Evolutionary conservation across 2,888 invertebrate species (phyloP).

Genomic region (Andrena marginata): DNA sequence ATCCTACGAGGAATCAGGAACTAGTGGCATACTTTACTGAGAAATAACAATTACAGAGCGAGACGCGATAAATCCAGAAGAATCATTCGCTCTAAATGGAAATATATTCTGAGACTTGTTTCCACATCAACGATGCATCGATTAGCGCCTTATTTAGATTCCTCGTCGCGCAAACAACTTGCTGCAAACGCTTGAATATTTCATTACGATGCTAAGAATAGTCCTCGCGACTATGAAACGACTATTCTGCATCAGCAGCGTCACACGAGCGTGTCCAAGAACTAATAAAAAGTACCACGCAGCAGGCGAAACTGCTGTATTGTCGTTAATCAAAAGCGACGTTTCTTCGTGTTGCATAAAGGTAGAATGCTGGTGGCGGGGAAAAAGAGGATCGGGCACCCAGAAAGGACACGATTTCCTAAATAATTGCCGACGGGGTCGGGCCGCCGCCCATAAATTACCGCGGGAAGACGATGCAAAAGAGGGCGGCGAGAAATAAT

Average conservation of each 20-base stretch:
- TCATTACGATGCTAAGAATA: conserved; percentile 5
- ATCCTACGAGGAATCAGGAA: not conserved
- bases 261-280: not conserved
- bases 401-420: conserved; percentile 15
- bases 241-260: not conserved
- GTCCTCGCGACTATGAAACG: conserved; percentile 12
- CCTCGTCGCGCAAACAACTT: not conserved
- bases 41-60: no score
- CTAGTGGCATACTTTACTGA: no score
- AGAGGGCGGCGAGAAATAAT: conserved; percentile 17
- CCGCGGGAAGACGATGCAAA: conserved; percentile 16
- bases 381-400: not conserved
- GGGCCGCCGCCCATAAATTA: conserved; percentile 35
- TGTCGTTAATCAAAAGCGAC: conserved; percentile 13
- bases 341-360: not conserved
- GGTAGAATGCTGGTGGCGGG: not conserved
- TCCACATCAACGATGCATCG: not conserved
- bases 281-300: not conserved
- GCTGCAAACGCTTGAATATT: conserved; percentile 32
- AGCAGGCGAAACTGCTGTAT: not conserved
- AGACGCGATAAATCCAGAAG: no score
- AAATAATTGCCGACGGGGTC: conserved; percentile 10
- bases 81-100: not conserved
- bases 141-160: conserved; percentile 5
- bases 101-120: not conserved